Evolutionary conservation across 2,888 invertebrate genomes (phyloP).

Genomic region (Nephrotoma appendiculata): DNA sequence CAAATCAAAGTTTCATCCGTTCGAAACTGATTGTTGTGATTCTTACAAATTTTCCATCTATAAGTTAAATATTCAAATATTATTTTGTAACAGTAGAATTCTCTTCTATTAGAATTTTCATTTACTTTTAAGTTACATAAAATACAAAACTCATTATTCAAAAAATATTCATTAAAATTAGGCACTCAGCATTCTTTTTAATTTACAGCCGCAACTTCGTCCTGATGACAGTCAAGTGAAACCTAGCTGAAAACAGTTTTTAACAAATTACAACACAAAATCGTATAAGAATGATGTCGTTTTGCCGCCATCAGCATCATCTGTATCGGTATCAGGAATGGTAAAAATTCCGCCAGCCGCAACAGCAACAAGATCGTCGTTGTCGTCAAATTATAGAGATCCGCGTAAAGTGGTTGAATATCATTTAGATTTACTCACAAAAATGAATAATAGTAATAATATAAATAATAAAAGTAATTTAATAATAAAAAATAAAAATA

Average conservation of each 20-base stretch:
- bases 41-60: too few relatives aligned
- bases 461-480: not conserved
- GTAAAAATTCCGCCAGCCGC: not conserved
- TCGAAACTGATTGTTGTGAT: too few relatives aligned
- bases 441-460: not conserved
- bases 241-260: constrained; percentile 28
- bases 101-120: not conserved
- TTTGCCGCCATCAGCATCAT: not conserved
- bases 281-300: not conserved
- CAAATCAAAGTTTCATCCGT: too few relatives aligned
- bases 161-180: not conserved
- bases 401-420: not conserved
- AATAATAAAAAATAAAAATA: not conserved
- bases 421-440: constrained; percentile 1
- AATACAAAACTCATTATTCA: not conserved
- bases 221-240: constrained; percentile 31
- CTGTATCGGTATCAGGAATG: not conserved
- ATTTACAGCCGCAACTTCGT: constrained; percentile 28
- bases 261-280: not conserved
- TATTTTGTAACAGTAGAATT: not conserved
- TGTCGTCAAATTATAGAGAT: not conserved
- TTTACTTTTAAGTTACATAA: not conserved
- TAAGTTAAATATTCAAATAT: too few relatives aligned
- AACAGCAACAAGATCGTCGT: not conserved
- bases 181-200: constrained; percentile 8